A percentile compares a stretch with the other conserved stretches of the same genome.
Conservation (phyloP, 2,888 invertebrate species). For the Hydrotaea diabolus region DNA sequence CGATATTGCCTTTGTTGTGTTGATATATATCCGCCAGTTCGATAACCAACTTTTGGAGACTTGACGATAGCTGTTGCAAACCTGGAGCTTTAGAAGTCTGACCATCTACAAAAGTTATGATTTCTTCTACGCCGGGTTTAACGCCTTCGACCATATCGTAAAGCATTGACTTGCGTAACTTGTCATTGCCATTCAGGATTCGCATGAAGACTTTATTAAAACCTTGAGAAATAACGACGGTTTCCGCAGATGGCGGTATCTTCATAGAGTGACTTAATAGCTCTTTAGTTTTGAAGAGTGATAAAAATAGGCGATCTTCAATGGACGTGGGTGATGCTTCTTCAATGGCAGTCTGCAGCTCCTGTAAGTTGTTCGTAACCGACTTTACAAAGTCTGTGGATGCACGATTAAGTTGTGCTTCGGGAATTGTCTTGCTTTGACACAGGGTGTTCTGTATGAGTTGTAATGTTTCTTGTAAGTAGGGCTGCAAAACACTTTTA, state of each 20-base stretch:
- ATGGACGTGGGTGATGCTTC: conserved; percentile 51
- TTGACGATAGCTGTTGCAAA: conserved; percentile 53
- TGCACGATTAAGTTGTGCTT: conserved; percentile 41
- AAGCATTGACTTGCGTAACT: conserved; percentile 69
- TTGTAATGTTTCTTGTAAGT: not conserved
- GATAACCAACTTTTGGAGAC: conserved; percentile 42
- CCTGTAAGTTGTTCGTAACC: conserved; percentile 65
- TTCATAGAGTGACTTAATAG: conserved; percentile 64
- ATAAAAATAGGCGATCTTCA: conserved; percentile 71
- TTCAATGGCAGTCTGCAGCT: conserved; percentile 66
- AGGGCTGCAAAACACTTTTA: conserved; percentile 1
- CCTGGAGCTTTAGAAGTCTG: conserved; percentile 36
- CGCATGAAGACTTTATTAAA: conserved; percentile 67
- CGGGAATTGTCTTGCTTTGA: conserved; percentile 45
- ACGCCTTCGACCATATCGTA: conserved; percentile 70
- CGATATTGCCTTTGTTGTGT: conserved; percentile 43
- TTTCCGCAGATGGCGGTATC: conserved; percentile 27
- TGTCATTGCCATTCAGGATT: conserved; percentile 69
- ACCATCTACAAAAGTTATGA: conserved; percentile 64
- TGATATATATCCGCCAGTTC: conserved; percentile 46
- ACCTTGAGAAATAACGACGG: conserved; percentile 46
- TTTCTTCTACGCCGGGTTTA: conserved; percentile 65
- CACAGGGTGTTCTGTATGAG: conserved; percentile 39
- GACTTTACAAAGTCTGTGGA: conserved; percentile 65
- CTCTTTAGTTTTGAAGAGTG: conserved; percentile 73